These are phyloP conservation scores for Diorhabda elongata DNA, from an alignment of 1,140 invertebrate genomes.

Conservation along the genomic window DNA sequence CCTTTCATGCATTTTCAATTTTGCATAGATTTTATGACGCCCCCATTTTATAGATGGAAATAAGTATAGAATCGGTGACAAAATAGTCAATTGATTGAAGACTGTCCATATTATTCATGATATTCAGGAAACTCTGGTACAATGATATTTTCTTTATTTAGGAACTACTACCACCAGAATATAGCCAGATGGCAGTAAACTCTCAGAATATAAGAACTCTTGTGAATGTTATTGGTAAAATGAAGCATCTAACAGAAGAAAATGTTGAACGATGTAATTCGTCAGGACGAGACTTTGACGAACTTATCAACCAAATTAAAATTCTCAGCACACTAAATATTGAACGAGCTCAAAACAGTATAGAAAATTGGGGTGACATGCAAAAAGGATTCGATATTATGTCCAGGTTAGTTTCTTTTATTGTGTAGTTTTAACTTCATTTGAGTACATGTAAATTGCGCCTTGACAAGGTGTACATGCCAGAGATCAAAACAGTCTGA, in stretches of 20 bases:
- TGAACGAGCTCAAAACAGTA: conserved; percentile 46
- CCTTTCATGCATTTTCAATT: too few species aligned
- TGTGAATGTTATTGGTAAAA: conserved; percentile 46
- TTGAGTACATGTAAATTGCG: too few species aligned
- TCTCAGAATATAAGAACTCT: conserved; percentile 53
- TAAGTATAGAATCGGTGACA: too few species aligned
- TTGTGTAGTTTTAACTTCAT: too few species aligned
- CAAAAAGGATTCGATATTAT: conserved; percentile 53
- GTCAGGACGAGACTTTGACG: conserved; percentile 53
- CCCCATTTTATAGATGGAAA: too few species aligned
- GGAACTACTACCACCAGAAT: conserved; percentile 55
- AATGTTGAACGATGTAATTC: conserved; percentile 48
- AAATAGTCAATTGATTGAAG: too few species aligned
- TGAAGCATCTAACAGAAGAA: conserved; percentile 54
- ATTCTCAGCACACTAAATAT: conserved; percentile 38
- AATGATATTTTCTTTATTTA: conserved; percentile 21
- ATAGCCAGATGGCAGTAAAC: conserved; percentile 52
- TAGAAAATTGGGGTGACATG: conserved; percentile 51
- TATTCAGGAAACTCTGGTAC: neutral
- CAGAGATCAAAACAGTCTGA: too few species aligned
- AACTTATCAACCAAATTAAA: conserved; percentile 44
- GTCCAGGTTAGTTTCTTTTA: conserved; percentile 43
- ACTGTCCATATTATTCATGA: too few species aligned
- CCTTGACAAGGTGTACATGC: too few species aligned
- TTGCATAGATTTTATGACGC: too few species aligned